phyloP scores from a whole-genome alignment of 2,797 vertebrate genomes.

The Hybognathus amarus region DNA sequence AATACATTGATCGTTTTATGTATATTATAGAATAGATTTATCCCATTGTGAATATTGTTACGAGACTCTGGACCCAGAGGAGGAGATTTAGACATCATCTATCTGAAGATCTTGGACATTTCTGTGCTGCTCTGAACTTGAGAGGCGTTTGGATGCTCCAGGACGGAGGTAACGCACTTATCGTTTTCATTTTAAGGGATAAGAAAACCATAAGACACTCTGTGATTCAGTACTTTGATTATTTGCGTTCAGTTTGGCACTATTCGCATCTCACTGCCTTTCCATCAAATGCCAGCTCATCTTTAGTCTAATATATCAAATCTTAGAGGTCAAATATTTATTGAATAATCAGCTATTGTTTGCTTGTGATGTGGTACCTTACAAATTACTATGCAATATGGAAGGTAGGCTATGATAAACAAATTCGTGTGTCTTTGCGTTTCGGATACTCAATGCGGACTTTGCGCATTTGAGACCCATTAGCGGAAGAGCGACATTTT shows the following conservation, averaged over 20 bases:
- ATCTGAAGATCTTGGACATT: conserved; percentile 20
- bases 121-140: conserved; percentile 43
- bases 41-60: background rate
- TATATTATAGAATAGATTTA: background rate
- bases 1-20: background rate
- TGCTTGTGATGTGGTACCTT: background rate
- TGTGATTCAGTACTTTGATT: background rate
- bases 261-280: background rate
- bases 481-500: background rate
- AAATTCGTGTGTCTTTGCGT: background rate
- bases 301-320: background rate
- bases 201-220: background rate
- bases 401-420: background rate
- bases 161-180: conserved; percentile 47
- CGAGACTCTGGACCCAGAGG: conserved; percentile 5
- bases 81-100: conserved; percentile 30
- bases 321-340: background rate
- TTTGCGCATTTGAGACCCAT: background rate
- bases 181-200: background rate
- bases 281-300: background rate
- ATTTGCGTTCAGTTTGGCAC: background rate
- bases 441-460: background rate
- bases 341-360: background rate
- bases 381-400: background rate
- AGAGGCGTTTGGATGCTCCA: conserved; percentile 40